Evolutionary conservation across 2,113 vertebrate species (phyloP).

Genomic region (Phyllopteryx taeniolatus): DNA sequence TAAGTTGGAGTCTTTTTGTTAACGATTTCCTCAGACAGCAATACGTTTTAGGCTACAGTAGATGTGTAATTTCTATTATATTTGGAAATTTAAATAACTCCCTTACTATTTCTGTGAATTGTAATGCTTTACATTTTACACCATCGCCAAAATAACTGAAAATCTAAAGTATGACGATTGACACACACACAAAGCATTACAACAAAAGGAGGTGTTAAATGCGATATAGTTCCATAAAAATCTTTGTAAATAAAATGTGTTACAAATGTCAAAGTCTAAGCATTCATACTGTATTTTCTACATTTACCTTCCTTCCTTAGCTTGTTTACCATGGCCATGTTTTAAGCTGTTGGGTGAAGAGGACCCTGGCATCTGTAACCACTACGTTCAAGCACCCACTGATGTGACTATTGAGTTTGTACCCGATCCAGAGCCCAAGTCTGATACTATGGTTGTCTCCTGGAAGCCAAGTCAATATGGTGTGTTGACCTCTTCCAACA

Average conservation of each 20-base stretch:
- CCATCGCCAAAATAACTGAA: no score
- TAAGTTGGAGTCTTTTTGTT: slow-evolving; percentile 43
- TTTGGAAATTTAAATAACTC: not conserved
- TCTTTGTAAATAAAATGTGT: no score
- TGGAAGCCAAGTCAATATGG: slow-evolving; percentile 75
- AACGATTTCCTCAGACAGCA: not conserved
- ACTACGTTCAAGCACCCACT: slow-evolving; percentile 68
- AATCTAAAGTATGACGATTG: no score
- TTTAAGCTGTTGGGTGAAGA: slow-evolving; percentile 55
- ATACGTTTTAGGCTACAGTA: not conserved
- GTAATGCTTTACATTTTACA: no score
- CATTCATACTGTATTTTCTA: not conserved
- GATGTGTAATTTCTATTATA: not conserved
- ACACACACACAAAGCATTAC: no score
- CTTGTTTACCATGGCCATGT: slow-evolving; percentile 74
- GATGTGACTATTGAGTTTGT: slow-evolving; percentile 64
- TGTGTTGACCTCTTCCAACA: slow-evolving; percentile 22
- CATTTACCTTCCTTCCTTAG: slow-evolving; percentile 39
- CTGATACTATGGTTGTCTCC: slow-evolving; percentile 67
- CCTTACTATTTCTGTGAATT: no score
- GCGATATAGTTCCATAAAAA: no score
- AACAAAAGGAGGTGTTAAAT: no score
- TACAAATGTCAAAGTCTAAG: not conserved
- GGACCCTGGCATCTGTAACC: slow-evolving; percentile 61
- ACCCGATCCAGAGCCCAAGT: slow-evolving; percentile 31